phyloP scores from a whole-genome alignment of 2,797 vertebrate species.

The Microctenopoma stevenorrisi region DNA sequence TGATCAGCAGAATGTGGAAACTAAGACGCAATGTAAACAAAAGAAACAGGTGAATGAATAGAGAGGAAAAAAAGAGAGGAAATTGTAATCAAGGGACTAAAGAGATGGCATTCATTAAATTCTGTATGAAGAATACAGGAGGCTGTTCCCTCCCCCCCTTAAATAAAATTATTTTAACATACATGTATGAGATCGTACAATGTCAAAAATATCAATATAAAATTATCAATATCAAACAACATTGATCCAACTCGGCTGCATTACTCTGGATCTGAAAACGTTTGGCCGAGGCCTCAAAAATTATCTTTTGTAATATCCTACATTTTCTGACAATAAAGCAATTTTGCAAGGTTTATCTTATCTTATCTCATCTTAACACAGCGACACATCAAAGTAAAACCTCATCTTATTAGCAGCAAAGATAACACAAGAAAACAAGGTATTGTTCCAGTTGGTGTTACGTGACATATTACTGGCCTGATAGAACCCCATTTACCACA shows the following conservation, averaged over 20 bases:
- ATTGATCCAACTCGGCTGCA: not conserved
- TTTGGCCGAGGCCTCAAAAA: too few species aligned
- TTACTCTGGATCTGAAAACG: not conserved
- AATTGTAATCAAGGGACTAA: conserved; percentile 16
- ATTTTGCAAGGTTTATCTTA: too few species aligned
- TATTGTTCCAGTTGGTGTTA: too few species aligned
- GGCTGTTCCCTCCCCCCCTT: conserved; percentile 16
- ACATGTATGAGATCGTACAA: not conserved
- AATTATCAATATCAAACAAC: not conserved
- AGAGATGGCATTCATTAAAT: conserved; percentile 12
- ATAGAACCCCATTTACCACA: too few species aligned
- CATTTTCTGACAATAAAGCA: not conserved
- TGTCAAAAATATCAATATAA: not conserved
- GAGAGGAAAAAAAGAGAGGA: not conserved
- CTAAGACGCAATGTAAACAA: not conserved
- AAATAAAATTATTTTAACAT: conserved; percentile 17
- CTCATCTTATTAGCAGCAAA: too few species aligned
- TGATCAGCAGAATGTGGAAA: conserved; percentile 21
- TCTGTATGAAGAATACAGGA: conserved; percentile 10
- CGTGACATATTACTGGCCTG: too few species aligned
- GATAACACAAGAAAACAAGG: too few species aligned
- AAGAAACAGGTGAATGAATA: conserved; percentile 20
- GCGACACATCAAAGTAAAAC: not conserved
- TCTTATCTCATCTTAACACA: too few species aligned
- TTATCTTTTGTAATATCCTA: too few species aligned